phyloP scores from a whole-genome alignment of 2,113 vertebrate genomes.

The Alces alces region DNA sequence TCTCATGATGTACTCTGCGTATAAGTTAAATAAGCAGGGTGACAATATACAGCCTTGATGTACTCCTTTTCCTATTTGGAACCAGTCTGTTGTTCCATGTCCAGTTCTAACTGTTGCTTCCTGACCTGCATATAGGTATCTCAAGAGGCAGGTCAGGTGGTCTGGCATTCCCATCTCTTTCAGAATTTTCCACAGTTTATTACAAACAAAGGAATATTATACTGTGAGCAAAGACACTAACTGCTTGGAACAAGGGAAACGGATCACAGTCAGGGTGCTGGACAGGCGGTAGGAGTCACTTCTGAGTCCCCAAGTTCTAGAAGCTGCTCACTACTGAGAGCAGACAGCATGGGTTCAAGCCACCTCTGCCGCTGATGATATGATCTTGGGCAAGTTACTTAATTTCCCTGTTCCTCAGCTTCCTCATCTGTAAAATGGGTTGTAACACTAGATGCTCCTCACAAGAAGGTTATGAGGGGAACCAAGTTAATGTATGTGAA shows the following conservation, averaged over 20 bases:
- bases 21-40: not conserved
- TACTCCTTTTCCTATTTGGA: not conserved
- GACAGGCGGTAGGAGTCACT: not conserved
- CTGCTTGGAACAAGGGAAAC: not conserved
- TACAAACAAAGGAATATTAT: not conserved
- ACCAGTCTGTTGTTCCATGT: not conserved
- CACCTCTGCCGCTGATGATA: not conserved
- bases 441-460: too few relatives aligned
- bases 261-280: too few relatives aligned
- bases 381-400: not conserved
- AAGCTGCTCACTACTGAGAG: not conserved
- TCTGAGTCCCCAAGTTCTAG: not conserved
- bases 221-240: accelerated
- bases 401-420: not conserved
- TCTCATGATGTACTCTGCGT: not conserved
- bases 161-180: not conserved
- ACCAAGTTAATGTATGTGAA: not conserved
- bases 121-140: not conserved
- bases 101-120: not conserved
- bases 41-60: too few relatives aligned
- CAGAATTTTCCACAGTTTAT: not conserved
- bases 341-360: not conserved
- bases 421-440: not conserved
- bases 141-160: not conserved
- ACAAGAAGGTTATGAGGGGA: not conserved